A percentile compares a stretch with the other conserved stretches of the same genome.
Evolutionary conservation across 2,888 invertebrate genomes (phyloP).

Genomic region (Erebia palarica): DNA sequence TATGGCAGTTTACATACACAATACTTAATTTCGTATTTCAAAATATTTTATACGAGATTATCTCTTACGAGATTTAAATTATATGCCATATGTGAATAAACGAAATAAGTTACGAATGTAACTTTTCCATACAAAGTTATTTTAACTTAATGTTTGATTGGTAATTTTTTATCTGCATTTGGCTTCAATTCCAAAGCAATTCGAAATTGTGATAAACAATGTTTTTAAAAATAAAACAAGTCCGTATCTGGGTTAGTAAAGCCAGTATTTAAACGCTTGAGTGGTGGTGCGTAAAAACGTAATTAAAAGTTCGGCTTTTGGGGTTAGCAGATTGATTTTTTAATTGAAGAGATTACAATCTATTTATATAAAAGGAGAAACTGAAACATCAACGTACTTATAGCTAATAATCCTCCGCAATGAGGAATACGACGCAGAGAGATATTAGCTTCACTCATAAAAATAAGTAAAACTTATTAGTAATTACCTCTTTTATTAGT

Average conservation of each 20-base stretch:
- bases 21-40: background rate
- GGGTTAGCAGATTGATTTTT: slow-evolving; percentile 19
- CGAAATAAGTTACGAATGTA: background rate
- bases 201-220: background rate
- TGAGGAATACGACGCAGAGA: no score
- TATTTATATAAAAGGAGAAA: background rate
- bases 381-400: no score
- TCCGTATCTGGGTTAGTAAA: slow-evolving; percentile 22
- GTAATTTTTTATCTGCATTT: slow-evolving; percentile 5
- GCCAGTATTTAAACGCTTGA: slow-evolving; percentile 19
- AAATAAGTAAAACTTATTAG: no score
- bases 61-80: background rate
- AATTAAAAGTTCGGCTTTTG: slow-evolving; percentile 26
- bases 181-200: slow-evolving; percentile 4
- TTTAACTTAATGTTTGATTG: background rate
- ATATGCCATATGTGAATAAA: background rate
- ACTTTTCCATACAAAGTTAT: background rate
- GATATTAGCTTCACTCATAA: no score
- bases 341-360: slow-evolving; percentile 17
- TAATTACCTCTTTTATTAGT: background rate
- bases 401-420: no score
- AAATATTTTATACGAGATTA: no score
- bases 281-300: slow-evolving; percentile 25
- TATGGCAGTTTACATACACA: background rate
- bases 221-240: slow-evolving; percentile 10